phyloP scores from a whole-genome alignment of 2,113 vertebrate genomes.

The Gadus chalcogrammus region DNA sequence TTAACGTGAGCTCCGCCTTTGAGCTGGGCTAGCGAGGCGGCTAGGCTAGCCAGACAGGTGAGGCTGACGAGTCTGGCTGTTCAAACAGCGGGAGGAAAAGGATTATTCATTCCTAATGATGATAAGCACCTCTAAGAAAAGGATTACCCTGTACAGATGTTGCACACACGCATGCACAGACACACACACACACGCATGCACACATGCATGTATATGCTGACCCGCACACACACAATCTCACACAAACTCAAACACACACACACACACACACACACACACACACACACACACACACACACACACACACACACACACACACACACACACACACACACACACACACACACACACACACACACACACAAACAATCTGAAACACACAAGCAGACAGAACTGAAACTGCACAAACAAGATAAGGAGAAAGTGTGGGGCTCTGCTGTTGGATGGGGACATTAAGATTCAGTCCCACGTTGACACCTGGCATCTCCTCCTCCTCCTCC shows the following conservation, averaged over 20 bases:
- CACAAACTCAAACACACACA: no score
- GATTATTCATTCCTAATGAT: slow-evolving; percentile 60
- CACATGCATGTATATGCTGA: slow-evolving; percentile 16
- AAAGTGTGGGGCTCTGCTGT: no score
- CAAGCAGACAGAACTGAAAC: not conserved
- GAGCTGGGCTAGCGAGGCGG: slow-evolving; percentile 42
- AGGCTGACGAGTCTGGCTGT: slow-evolving; percentile 36
- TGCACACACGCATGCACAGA: not conserved
- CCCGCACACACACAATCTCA: slow-evolving; percentile 4
- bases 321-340: slow-evolving; percentile 19
- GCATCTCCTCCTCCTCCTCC: no score
- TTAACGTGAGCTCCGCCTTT: slow-evolving; percentile 64
- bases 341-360: not conserved
- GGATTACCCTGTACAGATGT: slow-evolving; percentile 49
- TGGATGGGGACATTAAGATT: no score
- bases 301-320: no score
- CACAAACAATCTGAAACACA: no score
- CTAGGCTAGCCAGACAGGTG: slow-evolving; percentile 27
- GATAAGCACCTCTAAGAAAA: slow-evolving; percentile 57
- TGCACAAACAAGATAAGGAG: no score
- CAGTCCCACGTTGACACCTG: no score
- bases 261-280: slow-evolving; percentile 11
- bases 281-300: not conserved
- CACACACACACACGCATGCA: slow-evolving; percentile 9
- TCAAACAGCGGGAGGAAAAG: slow-evolving; percentile 53